phyloP scores from a whole-genome alignment of 2,113 vertebrate genomes.

The Pavo muticus region DNA sequence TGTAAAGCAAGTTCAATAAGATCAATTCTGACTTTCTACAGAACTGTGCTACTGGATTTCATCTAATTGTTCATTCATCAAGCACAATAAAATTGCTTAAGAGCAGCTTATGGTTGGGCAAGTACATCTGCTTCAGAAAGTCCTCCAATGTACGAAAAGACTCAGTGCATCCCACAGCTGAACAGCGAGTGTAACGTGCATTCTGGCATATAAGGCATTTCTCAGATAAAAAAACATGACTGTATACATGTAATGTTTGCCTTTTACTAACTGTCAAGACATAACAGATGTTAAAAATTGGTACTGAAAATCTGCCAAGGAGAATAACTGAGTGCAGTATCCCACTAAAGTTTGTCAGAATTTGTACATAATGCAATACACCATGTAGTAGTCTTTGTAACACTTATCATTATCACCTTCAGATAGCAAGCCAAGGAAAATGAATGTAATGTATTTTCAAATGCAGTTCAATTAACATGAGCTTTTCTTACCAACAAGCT shows the following conservation, averaged over 20 bases:
- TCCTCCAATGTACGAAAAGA: background rate
- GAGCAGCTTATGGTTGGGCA: background rate
- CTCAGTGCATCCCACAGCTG: background rate
- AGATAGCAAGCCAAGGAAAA: background rate
- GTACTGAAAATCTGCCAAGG: background rate
- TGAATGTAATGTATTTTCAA: conserved; percentile 16
- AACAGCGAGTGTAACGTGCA: background rate
- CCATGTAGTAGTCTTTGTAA: background rate
- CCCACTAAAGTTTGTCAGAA: background rate
- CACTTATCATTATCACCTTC: background rate
- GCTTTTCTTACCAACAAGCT: background rate
- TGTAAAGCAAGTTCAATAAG: background rate
- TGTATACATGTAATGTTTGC: background rate
- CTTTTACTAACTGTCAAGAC: background rate
- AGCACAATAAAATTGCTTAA: background rate
- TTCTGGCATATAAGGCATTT: background rate
- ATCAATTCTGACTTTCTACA: background rate
- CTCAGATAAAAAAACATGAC: background rate
- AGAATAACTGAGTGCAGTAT: background rate
- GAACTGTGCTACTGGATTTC: background rate
- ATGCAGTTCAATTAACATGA: conserved; percentile 40
- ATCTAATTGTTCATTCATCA: background rate
- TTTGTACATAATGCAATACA: background rate
- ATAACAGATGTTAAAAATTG: background rate
- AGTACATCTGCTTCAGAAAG: background rate